Evolutionary conservation across 2,797 vertebrate species (phyloP).

Genomic region (Poeciliopsis presidionis): DNA sequence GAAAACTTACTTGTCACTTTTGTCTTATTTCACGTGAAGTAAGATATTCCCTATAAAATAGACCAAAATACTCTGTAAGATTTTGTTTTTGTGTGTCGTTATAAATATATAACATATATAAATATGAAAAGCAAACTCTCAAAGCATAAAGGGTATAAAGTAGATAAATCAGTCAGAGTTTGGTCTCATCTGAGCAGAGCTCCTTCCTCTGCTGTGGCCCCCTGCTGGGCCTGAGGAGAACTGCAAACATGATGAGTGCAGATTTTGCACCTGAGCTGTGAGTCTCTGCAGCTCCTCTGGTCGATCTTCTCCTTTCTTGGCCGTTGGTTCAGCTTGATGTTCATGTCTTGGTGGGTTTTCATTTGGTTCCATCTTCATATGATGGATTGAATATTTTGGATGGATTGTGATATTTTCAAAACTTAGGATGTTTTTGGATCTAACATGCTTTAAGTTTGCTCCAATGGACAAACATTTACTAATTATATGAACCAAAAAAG

Average conservation of each 20-base stretch:
- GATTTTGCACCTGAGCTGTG: background rate
- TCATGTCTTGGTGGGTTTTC: background rate
- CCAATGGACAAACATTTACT: background rate
- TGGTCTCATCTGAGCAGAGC: background rate
- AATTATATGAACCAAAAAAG: background rate
- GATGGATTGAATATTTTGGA: background rate
- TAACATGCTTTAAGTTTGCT: background rate
- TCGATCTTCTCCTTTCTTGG: background rate
- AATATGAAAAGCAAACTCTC: background rate
- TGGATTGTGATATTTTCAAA: background rate
- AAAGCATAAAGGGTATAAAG: background rate
- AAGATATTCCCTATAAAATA: too few relatives aligned
- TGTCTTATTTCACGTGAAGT: too few relatives aligned
- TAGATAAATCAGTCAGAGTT: background rate
- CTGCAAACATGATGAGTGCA: background rate
- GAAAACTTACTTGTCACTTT: too few relatives aligned
- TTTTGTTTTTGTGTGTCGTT: too few relatives aligned
- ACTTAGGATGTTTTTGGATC: background rate
- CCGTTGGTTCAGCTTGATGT: background rate
- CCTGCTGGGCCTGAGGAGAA: background rate
- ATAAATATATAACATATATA: too few relatives aligned
- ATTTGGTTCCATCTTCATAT: background rate
- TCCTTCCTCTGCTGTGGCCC: background rate
- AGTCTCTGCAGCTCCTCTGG: background rate
- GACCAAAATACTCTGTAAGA: too few relatives aligned